Base-by-base conservation (phyloP, 1,140 invertebrate genomes). In the Grapholita molesta region DNA sequence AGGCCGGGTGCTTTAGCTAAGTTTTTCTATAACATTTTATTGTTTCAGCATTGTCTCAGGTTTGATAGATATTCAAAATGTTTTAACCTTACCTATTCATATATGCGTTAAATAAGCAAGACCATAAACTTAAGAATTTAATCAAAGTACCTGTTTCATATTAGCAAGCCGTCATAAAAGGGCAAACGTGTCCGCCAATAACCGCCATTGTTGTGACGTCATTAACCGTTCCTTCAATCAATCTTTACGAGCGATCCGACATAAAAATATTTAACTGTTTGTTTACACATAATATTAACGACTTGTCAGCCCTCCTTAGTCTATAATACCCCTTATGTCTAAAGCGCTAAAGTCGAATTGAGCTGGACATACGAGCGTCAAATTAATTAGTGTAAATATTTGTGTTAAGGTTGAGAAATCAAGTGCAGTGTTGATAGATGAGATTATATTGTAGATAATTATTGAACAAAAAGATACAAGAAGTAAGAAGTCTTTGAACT, bases 191-290 rank as follows among this genome's bases (percentile, higher is more conserved):
- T 74, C 74, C 71, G 69, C 76, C 79, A 74, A 84, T 84, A 86
- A 79, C 68, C 78, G 74, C 69, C 72, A 70, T 74, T 72, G 80
- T 86, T 88, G 84, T 84, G 70, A 64, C 53, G 72, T 70, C 78
- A 89, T 86, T 81, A 87, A 88, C 82, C 75, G 72, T 66, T 79
- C 70, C 79, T 86, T 89, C 88, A 90, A 91, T 91, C 89, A 89
- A 83, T 68, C 86, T 91, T 91, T 91, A 91, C 87, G 89, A 91
- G 73, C 79, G 70, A 87, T 86, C 74, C 77, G 76, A 69, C 84
- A 83, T 90, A 89, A 90, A 91, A 89, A 89, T 91, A 85, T 89
- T 91, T 91, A 90, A 91, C 83, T 85, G 71, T 87, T 84, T 91
- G 86, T 91, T 91, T 91, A 86, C 78, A 78, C 73, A 73, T 83